A percentile compares a stretch with the other conserved stretches of the same genome.
Evolutionary conservation across 2,113 vertebrate genomes (phyloP).

Genomic region (Sphaerodactylus townsendi): DNA sequence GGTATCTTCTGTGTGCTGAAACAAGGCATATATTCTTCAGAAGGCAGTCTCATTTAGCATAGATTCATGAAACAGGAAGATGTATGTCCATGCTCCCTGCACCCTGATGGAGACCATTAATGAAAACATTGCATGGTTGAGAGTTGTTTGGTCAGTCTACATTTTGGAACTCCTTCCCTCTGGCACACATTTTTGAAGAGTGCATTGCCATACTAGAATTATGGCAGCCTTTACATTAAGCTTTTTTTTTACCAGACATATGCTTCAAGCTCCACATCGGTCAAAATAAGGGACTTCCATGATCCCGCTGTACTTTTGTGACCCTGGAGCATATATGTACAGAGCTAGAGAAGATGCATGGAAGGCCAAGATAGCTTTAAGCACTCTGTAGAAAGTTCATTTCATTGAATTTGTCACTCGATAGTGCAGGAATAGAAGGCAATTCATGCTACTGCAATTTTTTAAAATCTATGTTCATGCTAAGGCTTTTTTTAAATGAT

Average conservation of each 20-base stretch:
- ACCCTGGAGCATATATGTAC: neutral
- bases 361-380: neutral
- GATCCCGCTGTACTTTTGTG: neutral
- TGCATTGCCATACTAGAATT: neutral
- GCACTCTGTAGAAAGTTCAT: neutral
- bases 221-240: neutral
- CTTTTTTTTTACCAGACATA: neutral
- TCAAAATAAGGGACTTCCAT: neutral
- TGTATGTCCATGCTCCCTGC: neutral
- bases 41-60: neutral
- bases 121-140: neutral
- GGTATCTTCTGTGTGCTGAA: neutral
- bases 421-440: neutral
- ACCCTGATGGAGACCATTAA: neutral
- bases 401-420: slow-evolving; percentile 6
- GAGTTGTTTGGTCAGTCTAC: neutral
- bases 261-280: neutral
- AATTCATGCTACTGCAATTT: neutral
- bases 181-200: neutral
- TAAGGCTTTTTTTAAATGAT: slow-evolving; percentile 8
- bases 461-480: neutral
- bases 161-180: neutral
- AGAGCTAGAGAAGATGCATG: neutral
- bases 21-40: neutral
- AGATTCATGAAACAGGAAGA: neutral